phyloP scores from a whole-genome alignment of 1,140 invertebrate genomes.

The Leptinotarsa texana region DNA sequence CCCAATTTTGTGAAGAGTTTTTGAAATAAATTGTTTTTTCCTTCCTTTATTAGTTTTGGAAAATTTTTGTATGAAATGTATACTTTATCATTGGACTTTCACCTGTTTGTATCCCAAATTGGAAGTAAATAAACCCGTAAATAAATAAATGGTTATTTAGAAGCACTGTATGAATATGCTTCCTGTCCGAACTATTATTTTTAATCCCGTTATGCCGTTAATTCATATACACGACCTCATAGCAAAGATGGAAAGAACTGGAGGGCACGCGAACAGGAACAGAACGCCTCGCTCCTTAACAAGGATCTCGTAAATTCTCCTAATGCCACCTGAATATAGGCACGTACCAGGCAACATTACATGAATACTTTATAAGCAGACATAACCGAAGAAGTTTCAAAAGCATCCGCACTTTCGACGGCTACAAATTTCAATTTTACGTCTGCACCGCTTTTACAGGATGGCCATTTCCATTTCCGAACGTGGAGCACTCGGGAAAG shows the following conservation, averaged over 20 bases:
- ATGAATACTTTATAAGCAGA: constrained; percentile 26
- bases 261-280: neutral
- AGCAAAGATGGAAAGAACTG: neutral
- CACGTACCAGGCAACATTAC: constrained; percentile 23
- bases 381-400: constrained; percentile 14
- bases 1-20: too few relatives aligned
- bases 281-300: constrained; percentile 11
- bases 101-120: too few relatives aligned
- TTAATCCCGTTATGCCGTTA: too few relatives aligned
- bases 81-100: too few relatives aligned
- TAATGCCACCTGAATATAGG: constrained; percentile 14
- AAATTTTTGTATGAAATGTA: too few relatives aligned
- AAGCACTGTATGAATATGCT: too few relatives aligned
- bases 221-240: too few relatives aligned
- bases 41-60: too few relatives aligned
- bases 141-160: too few relatives aligned
- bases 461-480: constrained; percentile 10
- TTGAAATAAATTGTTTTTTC: too few relatives aligned
- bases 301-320: constrained; percentile 12
- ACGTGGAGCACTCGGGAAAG: neutral
- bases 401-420: neutral
- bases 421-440: constrained; percentile 24
- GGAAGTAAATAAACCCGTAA: too few relatives aligned
- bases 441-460: constrained; percentile 12
- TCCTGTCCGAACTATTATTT: too few relatives aligned